These are phyloP conservation scores for Therioaphis trifolii DNA, from an alignment of 2,888 invertebrate genomes.

Conservation along the genomic window DNA sequence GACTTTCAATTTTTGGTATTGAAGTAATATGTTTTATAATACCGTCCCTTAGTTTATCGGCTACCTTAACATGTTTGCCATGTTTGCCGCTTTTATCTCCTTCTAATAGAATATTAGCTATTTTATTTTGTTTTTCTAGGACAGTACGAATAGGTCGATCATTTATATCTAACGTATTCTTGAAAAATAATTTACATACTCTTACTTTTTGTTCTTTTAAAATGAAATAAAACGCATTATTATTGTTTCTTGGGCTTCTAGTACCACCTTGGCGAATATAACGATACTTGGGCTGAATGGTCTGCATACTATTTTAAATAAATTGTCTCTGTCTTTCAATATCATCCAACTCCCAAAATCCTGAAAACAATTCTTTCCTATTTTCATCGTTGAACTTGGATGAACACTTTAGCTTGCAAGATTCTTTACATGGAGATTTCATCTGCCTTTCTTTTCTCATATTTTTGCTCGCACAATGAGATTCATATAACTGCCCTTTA, in stretches of 20 bases:
- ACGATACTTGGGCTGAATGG: conserved; percentile 52
- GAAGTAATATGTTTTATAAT: conserved; percentile 43
- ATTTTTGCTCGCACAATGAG: conserved; percentile 31
- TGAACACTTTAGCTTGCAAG: conserved; percentile 59
- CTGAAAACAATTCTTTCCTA: conserved; percentile 55
- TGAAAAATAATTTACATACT: conserved; percentile 59
- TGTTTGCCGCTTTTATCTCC: conserved; percentile 31
- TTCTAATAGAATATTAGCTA: conserved; percentile 36
- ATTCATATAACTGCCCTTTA: conserved; percentile 36
- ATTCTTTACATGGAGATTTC: conserved; percentile 61
- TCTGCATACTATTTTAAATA: conserved; percentile 54
- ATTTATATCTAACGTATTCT: conserved; percentile 38
- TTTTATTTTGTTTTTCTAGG: conserved; percentile 49
- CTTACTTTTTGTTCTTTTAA: conserved; percentile 38
- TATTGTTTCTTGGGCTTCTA: conserved; percentile 45
- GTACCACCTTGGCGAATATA: conserved; percentile 53
- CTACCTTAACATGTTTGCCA: conserved; percentile 27
- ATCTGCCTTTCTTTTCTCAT: conserved; percentile 53
- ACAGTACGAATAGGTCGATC: conserved; percentile 43
- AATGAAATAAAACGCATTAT: conserved; percentile 57
- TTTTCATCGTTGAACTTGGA: conserved; percentile 62
- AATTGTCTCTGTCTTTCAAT: conserved; percentile 59
- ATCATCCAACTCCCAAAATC: conserved; percentile 62
- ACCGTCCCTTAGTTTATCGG: conserved; percentile 8
- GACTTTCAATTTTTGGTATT: conserved; percentile 64